Percentiles rank a stretch among this genome's conserved stretches.
Evolutionary conservation across 2,113 vertebrate species (phyloP).

Genomic region (Chinchilla lanigera): DNA sequence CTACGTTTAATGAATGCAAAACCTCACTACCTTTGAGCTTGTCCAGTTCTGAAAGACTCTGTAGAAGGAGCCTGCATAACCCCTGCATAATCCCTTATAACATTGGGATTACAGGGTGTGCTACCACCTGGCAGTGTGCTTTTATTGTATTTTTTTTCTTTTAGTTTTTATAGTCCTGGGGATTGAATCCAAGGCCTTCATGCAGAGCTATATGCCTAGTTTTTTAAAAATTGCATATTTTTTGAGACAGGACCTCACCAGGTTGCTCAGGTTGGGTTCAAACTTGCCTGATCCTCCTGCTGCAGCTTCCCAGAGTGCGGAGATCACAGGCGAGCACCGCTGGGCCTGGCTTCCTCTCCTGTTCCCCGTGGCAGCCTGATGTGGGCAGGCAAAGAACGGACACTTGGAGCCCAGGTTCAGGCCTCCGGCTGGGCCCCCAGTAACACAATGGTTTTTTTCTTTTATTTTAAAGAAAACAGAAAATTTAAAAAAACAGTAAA

Average conservation of each 20-base stretch:
- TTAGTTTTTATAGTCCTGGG: neutral
- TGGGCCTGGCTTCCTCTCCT: neutral
- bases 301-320: neutral
- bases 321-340: neutral
- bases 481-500: too few species aligned
- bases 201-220: neutral
- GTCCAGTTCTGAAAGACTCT: neutral
- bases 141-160: neutral
- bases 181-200: neutral
- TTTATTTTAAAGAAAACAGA: too few species aligned
- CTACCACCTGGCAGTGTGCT: neutral
- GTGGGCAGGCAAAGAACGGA: neutral
- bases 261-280: neutral
- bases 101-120: neutral
- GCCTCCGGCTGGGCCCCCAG: neutral
- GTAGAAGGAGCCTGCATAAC: neutral
- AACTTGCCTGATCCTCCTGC: neutral
- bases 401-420: neutral
- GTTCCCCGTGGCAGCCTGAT: neutral
- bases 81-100: neutral
- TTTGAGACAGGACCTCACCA: neutral
- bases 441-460: neutral
- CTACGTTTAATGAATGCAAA: neutral
- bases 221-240: neutral
- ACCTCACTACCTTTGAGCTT: neutral